Evolutionary conservation across 1,140 invertebrate genomes (phyloP).

Genomic region (Ceratina calcarata): DNA sequence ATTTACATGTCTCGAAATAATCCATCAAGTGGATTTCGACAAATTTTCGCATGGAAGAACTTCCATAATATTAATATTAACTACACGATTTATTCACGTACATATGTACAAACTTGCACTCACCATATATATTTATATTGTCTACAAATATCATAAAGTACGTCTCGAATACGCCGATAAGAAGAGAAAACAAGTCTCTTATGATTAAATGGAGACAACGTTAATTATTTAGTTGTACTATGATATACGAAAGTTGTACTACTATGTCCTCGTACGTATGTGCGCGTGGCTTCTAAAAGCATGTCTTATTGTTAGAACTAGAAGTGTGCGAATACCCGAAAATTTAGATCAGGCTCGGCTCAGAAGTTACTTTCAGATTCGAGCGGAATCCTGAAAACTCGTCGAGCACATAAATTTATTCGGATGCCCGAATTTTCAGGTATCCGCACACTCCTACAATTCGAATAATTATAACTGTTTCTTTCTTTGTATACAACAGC

Average conservation of each 20-base stretch:
- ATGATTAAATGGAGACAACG: neutral
- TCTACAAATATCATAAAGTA: slow-evolving; percentile 1
- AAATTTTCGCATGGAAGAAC: neutral
- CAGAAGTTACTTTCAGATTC: too few relatives aligned
- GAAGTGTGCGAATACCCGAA: too few relatives aligned
- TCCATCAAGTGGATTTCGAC: too few relatives aligned
- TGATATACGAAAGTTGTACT: slow-evolving; percentile 16
- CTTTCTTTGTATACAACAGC: neutral
- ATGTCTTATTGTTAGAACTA: neutral
- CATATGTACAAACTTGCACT: slow-evolving; percentile 45
- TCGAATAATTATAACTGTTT: slow-evolving; percentile 37
- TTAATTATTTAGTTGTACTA: slow-evolving; percentile 18
- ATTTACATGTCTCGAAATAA: neutral
- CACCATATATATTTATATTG: slow-evolving; percentile 13
- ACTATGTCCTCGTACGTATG: slow-evolving; percentile 11
- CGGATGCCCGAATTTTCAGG: too few relatives aligned
- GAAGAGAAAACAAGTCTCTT: neutral
- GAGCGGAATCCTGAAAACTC: too few relatives aligned
- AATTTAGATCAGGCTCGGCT: neutral
- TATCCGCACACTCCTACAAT: neutral
- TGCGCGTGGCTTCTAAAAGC: slow-evolving; percentile 42
- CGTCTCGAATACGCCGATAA: neutral
- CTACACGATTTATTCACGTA: slow-evolving; percentile 40
- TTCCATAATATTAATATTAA: slow-evolving; percentile 17
- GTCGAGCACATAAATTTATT: too few relatives aligned